Conservation (phyloP, 1,140 invertebrate genomes). For the Rhyacophila brunnea region DNA sequence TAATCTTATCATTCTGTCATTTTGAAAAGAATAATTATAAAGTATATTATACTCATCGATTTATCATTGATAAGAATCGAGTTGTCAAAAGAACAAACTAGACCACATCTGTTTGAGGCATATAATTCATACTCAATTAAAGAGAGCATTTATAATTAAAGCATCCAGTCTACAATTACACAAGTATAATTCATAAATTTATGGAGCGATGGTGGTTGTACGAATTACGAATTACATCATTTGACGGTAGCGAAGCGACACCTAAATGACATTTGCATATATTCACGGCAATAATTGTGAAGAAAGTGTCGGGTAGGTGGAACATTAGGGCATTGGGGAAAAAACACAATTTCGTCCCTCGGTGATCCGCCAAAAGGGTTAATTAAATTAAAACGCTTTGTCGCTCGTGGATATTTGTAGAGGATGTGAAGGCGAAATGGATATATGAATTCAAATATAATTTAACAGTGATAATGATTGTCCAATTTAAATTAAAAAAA, state of each 20-base stretch:
- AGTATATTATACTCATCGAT: too few species aligned
- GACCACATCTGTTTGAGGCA: constrained; percentile 7
- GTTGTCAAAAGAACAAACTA: constrained; percentile 14
- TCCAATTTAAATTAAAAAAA: too few species aligned
- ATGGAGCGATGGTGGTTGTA: constrained; percentile 3
- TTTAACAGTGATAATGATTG: too few species aligned
- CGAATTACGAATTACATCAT: constrained; percentile 9
- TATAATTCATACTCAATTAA: constrained; percentile 4
- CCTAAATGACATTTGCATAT: constrained; percentile 24
- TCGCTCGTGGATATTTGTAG: constrained; percentile 6
- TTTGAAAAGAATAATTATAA: too few species aligned
- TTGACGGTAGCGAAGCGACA: constrained; percentile 6
- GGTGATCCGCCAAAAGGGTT: constrained; percentile 32
- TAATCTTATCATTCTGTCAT: too few species aligned
- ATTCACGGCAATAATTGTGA: constrained; percentile 1
- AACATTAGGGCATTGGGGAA: constrained; percentile 12
- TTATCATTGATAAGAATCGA: constrained; percentile 4
- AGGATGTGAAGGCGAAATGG: too few species aligned
- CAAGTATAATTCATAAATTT: constrained; percentile 7
- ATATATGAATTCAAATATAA: too few species aligned
- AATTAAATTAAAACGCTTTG: constrained; percentile 32
- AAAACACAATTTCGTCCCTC: constrained; percentile 20
- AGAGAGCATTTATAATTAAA: constrained; percentile 1
- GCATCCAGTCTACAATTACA: constrained; percentile 5
- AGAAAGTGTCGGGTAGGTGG: background rate